A percentile compares a stretch with the other conserved stretches of the same genome.
Conservation (phyloP, 2,888 invertebrate genomes). For the Nomada lathburiana region DNA sequence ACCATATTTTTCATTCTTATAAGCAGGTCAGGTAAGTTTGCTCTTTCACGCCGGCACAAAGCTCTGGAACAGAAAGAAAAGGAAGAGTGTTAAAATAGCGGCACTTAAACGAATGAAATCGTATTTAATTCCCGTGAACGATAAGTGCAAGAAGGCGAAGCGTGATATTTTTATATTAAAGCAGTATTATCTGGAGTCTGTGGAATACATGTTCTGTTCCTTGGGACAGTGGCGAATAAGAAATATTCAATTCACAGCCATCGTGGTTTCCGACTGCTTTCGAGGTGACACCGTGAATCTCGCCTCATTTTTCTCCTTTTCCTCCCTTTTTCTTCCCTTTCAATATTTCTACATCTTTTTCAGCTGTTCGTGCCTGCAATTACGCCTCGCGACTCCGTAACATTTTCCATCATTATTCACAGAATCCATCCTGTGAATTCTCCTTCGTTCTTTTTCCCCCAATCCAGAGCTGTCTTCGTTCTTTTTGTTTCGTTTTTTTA, state of each 20-base stretch:
- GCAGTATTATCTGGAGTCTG: too few relatives aligned
- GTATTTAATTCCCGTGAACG: too few relatives aligned
- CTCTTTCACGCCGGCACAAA: too few relatives aligned
- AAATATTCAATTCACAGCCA: slow-evolving; percentile 42
- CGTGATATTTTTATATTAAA: too few relatives aligned
- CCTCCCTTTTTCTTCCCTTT: not conserved
- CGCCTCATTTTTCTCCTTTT: not conserved
- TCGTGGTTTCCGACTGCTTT: slow-evolving; percentile 41
- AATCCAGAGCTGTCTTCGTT: not conserved
- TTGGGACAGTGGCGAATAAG: slow-evolving; percentile 20
- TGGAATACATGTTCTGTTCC: not conserved
- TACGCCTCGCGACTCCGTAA: slow-evolving; percentile 29
- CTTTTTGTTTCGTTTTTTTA: too few relatives aligned
- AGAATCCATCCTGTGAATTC: slow-evolving; percentile 1
- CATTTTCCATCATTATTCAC: slow-evolving; percentile 35
- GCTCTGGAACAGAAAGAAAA: too few relatives aligned
- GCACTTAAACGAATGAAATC: too few relatives aligned
- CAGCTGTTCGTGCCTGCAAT: slow-evolving; percentile 12
- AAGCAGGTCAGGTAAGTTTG: too few relatives aligned
- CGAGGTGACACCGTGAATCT: slow-evolving; percentile 49
- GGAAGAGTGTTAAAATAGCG: too few relatives aligned
- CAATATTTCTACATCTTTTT: slow-evolving; percentile 33
- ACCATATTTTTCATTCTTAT: too few relatives aligned
- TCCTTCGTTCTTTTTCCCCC: slow-evolving; percentile 15
- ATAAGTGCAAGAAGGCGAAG: not conserved